These are phyloP conservation scores for Alviniconcha marisindica DNA, from an alignment of 1,140 invertebrate genomes.

Conservation along the genomic window DNA sequence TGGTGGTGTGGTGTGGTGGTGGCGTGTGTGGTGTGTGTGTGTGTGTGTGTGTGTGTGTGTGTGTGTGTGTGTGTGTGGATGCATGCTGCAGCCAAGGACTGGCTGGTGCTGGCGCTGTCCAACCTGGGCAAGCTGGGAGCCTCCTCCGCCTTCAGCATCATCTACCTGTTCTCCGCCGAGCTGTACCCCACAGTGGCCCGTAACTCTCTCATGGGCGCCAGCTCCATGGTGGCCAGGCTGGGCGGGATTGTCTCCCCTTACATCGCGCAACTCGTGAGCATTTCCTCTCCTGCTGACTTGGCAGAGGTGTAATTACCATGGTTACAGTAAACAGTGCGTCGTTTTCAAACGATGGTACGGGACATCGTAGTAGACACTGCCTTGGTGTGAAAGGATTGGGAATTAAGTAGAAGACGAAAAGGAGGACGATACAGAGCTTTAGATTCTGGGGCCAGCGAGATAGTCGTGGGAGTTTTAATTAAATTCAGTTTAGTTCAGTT, in stretches of 20 bases:
- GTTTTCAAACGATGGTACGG: too few relatives aligned
- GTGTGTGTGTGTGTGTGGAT: constrained; percentile 35
- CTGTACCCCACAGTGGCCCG: constrained; percentile 90
- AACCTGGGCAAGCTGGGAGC: constrained; percentile 51
- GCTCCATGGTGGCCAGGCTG: constrained; percentile 86
- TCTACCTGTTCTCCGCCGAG: constrained; percentile 89
- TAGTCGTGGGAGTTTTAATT: too few relatives aligned
- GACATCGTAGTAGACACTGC: neutral
- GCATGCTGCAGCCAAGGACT: neutral
- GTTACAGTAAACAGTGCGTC: too few relatives aligned
- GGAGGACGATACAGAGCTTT: too few relatives aligned
- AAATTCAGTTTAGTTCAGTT: too few relatives aligned
- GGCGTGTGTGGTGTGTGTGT: too few relatives aligned
- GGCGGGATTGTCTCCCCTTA: constrained; percentile 85
- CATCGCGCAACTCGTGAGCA: constrained; percentile 55
- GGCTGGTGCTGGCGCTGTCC: constrained; percentile 22
- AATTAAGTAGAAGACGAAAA: too few relatives aligned
- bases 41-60: constrained; percentile 37
- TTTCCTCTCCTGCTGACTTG: too few relatives aligned
- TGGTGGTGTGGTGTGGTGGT: too few relatives aligned
- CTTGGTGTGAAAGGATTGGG: too few relatives aligned
- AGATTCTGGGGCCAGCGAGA: too few relatives aligned
- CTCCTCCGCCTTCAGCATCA: constrained; percentile 78
- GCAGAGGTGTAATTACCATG: neutral
- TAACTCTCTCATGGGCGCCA: constrained; percentile 87